Conservation (phyloP, 1,140 invertebrate genomes). For the Tachypleus tridentatus region DNA sequence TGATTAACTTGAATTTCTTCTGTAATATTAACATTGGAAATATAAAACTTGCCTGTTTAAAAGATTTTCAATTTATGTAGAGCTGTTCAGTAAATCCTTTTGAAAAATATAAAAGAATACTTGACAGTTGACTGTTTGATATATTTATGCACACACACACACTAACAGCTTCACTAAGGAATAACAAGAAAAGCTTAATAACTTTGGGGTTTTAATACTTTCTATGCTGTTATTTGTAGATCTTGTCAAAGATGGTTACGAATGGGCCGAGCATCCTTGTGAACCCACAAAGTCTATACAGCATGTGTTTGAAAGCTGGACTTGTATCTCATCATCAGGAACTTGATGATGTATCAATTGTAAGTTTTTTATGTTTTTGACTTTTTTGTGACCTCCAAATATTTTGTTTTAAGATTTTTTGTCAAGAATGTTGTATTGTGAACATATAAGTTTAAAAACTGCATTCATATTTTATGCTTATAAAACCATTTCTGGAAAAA, state of each 20-base stretch:
- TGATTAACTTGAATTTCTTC: conserved; percentile 6
- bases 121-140: no score
- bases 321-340: conserved; percentile 31
- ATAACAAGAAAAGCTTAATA: conserved; percentile 6
- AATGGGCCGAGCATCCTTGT: conserved; percentile 44
- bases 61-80: no score
- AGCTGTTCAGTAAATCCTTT: no score
- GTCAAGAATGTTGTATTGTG: neutral
- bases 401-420: neutral
- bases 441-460: neutral
- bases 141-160: neutral
- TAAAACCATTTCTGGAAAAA: neutral
- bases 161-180: conserved; percentile 8
- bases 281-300: conserved; percentile 49
- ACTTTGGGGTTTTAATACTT: neutral
- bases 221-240: conserved; percentile 27
- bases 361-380: conserved; percentile 6
- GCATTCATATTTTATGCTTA: neutral
- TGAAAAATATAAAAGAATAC: no score
- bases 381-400: no score
- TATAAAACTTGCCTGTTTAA: no score
- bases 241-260: conserved; percentile 25
- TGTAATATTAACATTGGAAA: no score
- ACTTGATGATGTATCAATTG: conserved; percentile 7
- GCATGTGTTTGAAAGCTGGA: conserved; percentile 46